These are phyloP conservation scores for Ailurus styani DNA, from an alignment of 2,113 vertebrate species.

Conservation along the genomic window DNA sequence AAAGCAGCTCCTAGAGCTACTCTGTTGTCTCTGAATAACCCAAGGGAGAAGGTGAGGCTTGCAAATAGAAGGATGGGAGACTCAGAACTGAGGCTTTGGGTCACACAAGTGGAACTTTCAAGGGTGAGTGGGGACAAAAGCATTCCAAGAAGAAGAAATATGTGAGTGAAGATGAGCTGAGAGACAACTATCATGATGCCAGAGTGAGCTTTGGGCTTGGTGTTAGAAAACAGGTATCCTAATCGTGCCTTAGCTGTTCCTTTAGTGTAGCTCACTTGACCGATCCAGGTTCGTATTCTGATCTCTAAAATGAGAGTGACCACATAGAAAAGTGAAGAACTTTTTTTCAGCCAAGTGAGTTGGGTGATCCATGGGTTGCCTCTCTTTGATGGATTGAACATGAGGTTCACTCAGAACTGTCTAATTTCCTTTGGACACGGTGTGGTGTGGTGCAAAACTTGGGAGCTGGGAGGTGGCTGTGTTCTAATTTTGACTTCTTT, in stretches of 20 bases:
- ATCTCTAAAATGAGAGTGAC: background rate
- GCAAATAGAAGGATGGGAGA: background rate
- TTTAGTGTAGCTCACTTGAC: background rate
- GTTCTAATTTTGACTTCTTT: background rate
- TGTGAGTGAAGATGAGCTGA: background rate
- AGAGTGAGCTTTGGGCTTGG: background rate
- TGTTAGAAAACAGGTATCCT: background rate
- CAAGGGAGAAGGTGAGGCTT: background rate
- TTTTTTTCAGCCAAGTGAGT: background rate
- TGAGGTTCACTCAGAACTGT: background rate
- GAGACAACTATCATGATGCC: rapidly evolving
- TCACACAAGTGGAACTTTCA: background rate
- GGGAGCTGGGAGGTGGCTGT: background rate
- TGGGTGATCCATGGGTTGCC: background rate
- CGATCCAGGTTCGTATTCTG: background rate
- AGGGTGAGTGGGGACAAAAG: background rate
- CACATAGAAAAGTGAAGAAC: background rate
- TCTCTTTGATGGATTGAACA: background rate
- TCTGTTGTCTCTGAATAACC: background rate
- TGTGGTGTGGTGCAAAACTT: background rate
- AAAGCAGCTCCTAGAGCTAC: too few species aligned
- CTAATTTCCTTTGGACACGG: background rate
- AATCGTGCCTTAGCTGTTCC: too few species aligned
- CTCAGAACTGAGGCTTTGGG: background rate
- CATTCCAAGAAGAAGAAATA: background rate